Evolutionary conservation across 2,888 invertebrate genomes (phyloP).

Genomic region (Dinocampus coccinellae): DNA sequence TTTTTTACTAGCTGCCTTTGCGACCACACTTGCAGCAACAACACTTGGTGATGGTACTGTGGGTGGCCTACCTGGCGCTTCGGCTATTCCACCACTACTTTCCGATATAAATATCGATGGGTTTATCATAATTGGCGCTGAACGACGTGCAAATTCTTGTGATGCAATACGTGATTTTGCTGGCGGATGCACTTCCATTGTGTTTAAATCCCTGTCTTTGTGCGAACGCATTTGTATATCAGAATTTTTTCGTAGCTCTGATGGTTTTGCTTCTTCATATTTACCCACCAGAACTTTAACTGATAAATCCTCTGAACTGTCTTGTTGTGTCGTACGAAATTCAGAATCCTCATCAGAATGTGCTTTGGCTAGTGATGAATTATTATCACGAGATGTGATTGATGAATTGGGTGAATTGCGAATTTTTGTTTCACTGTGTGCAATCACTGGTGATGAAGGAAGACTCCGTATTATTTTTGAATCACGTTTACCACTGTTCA

Average conservation of each 20-base stretch:
- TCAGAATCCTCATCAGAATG: constrained; percentile 25
- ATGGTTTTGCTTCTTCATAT: constrained; percentile 75
- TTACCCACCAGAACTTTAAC: constrained; percentile 83
- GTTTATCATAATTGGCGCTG: constrained; percentile 63
- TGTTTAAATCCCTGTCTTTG: constrained; percentile 55
- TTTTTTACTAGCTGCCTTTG: constrained; percentile 81
- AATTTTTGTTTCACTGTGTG: constrained; percentile 70
- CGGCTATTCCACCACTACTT: constrained; percentile 43
- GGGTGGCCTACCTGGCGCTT: constrained; percentile 66
- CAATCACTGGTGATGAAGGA: constrained; percentile 75
- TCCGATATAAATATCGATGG: constrained; percentile 43
- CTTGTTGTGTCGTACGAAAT: constrained; percentile 38
- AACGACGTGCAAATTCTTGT: constrained; percentile 60
- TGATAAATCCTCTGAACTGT: constrained; percentile 76
- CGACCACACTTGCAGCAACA: constrained; percentile 78
- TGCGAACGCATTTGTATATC: constrained; percentile 58
- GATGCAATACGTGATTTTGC: constrained; percentile 62
- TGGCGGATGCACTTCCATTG: constrained; percentile 61
- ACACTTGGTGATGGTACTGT: constrained; percentile 72
- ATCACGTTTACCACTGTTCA: constrained; percentile 52
- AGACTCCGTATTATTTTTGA: constrained; percentile 63
- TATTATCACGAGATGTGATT: constrained; percentile 25
- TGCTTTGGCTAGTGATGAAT: constrained; percentile 27
- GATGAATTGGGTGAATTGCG: constrained; percentile 46
- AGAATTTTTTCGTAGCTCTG: constrained; percentile 47